Evolutionary conservation across 2,888 invertebrate species (phyloP), one percentile per base, ranked within the genome.

Genomic region (Torymus aiolomorphi): DNA sequence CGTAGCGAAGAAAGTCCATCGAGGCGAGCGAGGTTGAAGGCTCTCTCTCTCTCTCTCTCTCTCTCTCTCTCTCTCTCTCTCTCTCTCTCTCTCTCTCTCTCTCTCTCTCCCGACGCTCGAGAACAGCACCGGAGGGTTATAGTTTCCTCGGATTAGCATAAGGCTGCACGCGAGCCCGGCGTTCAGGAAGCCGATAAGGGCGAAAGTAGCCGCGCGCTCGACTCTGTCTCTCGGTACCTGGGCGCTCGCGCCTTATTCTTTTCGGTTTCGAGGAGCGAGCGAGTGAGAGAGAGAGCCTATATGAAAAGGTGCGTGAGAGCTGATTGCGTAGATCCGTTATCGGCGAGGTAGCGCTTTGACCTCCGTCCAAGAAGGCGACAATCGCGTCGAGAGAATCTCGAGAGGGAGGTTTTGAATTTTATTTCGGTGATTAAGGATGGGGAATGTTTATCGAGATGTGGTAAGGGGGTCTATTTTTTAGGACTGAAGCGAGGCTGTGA

Each of bases 61-160:
- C 31, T 31, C 31, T 31, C 31, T 31, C 31, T 31, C 31, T 31
- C 31, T 31, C 31, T 31, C 31, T 31, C 31, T 31, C 31, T 31
- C 31, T 31, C 31, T 31, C 31, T 31, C 31, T 31, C 31, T 31
- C 31, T 31, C 31, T 31, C 31, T 31, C 31, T 31, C 31, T 31
- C 31, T 31, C 31, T 31, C 31, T 31, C 31, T 31, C 31, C 2
- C 31, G 31, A 1, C 3, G 31, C 31, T 31, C 31, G 31, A 31
- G 31, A 31, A 31, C 31, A 31, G 31, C 31, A 31, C 31, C 31
- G 31, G 31, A 2, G 85, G 86, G 85, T 86, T 86, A 85, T 84
- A 87, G 86, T 86, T 84, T 78, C 82, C 82, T 81, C 67, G 80
- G 86, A 90, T 90, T 90, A 89, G 88, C 90, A 90, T 90, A 88